Evolutionary conservation across 2,113 vertebrate species (phyloP).

Genomic region (Mustela lutreola): DNA sequence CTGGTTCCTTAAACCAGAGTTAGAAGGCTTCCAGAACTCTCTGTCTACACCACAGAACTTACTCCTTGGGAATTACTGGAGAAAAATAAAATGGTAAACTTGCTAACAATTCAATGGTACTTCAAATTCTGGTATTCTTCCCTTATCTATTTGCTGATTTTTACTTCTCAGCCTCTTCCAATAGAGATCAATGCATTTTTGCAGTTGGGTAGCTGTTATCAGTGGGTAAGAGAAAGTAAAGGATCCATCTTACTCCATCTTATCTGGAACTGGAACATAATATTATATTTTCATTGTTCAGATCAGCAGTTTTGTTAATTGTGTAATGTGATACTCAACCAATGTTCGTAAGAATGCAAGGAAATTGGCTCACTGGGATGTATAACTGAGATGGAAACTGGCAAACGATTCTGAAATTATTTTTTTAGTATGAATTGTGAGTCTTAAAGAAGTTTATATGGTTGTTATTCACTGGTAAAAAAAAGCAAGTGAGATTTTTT

Average conservation of each 20-base stretch:
- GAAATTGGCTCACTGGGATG: not conserved
- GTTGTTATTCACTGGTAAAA: not conserved
- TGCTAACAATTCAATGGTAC: not conserved
- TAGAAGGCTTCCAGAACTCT: not conserved
- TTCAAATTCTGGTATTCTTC: not conserved
- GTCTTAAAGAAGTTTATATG: not conserved
- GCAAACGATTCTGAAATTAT: not conserved
- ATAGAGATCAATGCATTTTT: not conserved
- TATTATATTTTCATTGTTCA: not conserved
- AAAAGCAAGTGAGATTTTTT: not conserved
- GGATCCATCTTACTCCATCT: not conserved
- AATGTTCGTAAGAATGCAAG: not conserved
- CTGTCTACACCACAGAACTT: not conserved
- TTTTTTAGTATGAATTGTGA: not conserved
- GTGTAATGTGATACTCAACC: not conserved
- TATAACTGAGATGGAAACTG: not conserved
- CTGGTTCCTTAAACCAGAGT: not conserved
- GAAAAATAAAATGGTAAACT: not conserved
- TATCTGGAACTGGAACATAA: not conserved
- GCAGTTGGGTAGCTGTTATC: not conserved
- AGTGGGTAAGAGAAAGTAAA: not conserved
- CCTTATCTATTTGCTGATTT: not conserved
- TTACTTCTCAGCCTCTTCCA: not conserved
- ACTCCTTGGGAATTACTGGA: not conserved
- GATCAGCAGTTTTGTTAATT: not conserved